Percentiles rank a stretch among this genome's conserved stretches.
Evolutionary conservation across 2,888 invertebrate species (phyloP).

Genomic region (Oxystoma pomonae): DNA sequence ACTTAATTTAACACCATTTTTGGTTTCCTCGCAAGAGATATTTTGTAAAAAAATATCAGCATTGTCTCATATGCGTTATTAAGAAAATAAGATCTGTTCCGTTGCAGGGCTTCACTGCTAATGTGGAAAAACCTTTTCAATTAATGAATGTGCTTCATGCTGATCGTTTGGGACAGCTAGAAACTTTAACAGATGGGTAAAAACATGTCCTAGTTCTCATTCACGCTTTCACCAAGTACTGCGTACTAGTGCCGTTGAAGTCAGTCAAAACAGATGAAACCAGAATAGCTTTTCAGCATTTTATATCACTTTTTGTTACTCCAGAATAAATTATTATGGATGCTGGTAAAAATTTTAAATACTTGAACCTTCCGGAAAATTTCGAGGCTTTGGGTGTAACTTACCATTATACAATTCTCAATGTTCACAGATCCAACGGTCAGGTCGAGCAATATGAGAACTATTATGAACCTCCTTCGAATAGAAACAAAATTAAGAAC

Average conservation of each 20-base stretch:
- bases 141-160: slow-evolving; percentile 21
- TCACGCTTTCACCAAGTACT: slow-evolving; percentile 26
- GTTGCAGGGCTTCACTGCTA: slow-evolving; percentile 19
- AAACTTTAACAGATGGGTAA: slow-evolving; percentile 15
- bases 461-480: slow-evolving; percentile 23
- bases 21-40: slow-evolving; percentile 19
- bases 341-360: slow-evolving; percentile 22
- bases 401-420: slow-evolving; percentile 20
- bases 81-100: slow-evolving; percentile 16
- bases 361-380: slow-evolving; percentile 19
- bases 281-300: slow-evolving; percentile 13
- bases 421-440: slow-evolving; percentile 24
- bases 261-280: slow-evolving; percentile 23
- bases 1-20: slow-evolving; percentile 21
- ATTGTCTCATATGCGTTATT: slow-evolving; percentile 23
- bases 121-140: slow-evolving; percentile 18
- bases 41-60: slow-evolving; percentile 23
- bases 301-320: slow-evolving; percentile 23
- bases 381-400: slow-evolving; percentile 12
- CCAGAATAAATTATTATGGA: slow-evolving; percentile 22
- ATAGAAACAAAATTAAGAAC: slow-evolving; percentile 15
- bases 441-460: slow-evolving; percentile 27
- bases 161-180: slow-evolving; percentile 22
- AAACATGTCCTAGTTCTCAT: slow-evolving; percentile 22
- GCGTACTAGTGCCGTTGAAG: slow-evolving; percentile 20